phyloP scores from a whole-genome alignment of 2,888 invertebrate genomes.

The Sabellastarte sp. region DNA sequence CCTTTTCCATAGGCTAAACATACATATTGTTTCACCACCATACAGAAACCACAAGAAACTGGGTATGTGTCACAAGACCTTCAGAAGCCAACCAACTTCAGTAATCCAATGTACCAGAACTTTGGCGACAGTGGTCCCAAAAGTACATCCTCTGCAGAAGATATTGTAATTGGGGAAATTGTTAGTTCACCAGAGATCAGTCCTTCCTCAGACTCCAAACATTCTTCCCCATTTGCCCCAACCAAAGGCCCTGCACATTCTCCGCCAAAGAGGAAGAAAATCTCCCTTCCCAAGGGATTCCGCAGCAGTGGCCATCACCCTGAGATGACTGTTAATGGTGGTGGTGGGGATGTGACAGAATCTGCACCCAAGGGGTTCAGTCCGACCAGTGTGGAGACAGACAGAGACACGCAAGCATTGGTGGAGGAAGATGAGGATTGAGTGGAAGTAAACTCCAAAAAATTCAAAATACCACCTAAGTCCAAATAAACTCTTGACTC shows the following conservation, averaged over 20 bases:
- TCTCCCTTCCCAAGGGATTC: background rate
- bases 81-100: slow-evolving; percentile 39
- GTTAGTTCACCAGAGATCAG: background rate
- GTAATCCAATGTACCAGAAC: slow-evolving; percentile 47
- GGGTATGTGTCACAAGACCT: slow-evolving; percentile 13
- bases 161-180: background rate
- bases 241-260: background rate
- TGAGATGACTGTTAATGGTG: background rate
- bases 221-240: background rate
- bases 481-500: too few species aligned
- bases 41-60: slow-evolving; percentile 13
- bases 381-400: slow-evolving; percentile 10
- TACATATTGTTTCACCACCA: too few species aligned
- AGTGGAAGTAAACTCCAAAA: too few species aligned
- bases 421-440: slow-evolving; percentile 11
- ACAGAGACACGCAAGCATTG: slow-evolving; percentile 13
- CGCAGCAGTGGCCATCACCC: background rate
- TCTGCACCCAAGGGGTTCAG: slow-evolving; percentile 7
- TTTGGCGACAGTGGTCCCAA: slow-evolving; percentile 6
- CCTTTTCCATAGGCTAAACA: too few species aligned
- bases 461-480: too few species aligned
- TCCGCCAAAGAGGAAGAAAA: background rate
- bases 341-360: background rate
- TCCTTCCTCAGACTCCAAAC: background rate
- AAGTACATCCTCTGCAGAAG: background rate